Conservation (phyloP, 2,888 invertebrate genomes). For the Eledona agricola region DNA sequence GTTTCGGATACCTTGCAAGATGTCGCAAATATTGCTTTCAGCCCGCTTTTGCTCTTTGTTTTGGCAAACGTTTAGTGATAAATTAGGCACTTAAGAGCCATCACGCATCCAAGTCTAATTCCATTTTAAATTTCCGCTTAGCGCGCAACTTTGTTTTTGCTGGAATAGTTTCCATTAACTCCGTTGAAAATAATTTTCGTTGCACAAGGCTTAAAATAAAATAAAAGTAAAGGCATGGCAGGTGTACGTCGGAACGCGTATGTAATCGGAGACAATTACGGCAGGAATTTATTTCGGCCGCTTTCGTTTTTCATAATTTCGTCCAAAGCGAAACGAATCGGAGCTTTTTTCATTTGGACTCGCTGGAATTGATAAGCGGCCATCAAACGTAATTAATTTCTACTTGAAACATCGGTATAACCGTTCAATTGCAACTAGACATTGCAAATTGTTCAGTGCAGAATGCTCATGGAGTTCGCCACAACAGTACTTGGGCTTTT, state of each 20-base stretch:
- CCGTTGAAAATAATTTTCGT: slow-evolving; percentile 2
- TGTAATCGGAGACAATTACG: slow-evolving; percentile 5
- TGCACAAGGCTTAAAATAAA: slow-evolving; percentile 1
- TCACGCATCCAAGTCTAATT: slow-evolving; percentile 15
- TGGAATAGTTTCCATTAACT: background rate
- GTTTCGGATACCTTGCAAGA: slow-evolving; percentile 24
- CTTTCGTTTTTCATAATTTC: slow-evolving; percentile 13
- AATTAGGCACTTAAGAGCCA: slow-evolving; percentile 19
- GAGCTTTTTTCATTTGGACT: too few relatives aligned
- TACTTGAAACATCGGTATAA: too few relatives aligned
- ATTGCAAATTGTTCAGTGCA: slow-evolving; percentile 3
- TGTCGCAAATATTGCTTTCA: slow-evolving; percentile 1
- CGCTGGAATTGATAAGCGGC: too few relatives aligned
- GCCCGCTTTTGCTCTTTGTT: background rate
- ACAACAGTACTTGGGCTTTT: slow-evolving; percentile 5
- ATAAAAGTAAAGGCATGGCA: slow-evolving; percentile 2
- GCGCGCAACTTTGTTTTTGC: slow-evolving; percentile 3
- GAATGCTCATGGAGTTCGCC: background rate
- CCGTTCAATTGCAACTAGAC: too few relatives aligned
- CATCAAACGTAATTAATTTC: too few relatives aligned
- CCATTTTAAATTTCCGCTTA: slow-evolving; percentile 4
- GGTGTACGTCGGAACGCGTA: too few relatives aligned
- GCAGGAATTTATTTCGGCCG: slow-evolving; percentile 12
- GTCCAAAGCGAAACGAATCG: slow-evolving; percentile 1
- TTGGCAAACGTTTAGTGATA: slow-evolving; percentile 7